Evolutionary conservation across 2,888 invertebrate genomes (phyloP).

Genomic region (Deilephila porcellus): DNA sequence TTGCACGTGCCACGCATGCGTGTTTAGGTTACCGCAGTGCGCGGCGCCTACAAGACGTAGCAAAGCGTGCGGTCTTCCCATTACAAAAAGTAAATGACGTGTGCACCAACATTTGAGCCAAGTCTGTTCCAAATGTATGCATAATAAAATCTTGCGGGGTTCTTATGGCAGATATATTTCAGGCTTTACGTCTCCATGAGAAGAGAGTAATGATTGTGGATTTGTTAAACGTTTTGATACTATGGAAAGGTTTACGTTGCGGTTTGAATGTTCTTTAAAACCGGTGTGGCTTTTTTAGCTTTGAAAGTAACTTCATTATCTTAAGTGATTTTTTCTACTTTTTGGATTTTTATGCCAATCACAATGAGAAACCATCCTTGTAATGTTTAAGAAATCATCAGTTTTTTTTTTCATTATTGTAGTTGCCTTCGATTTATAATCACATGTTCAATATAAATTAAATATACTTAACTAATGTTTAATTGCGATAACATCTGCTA

Average conservation of each 20-base stretch:
- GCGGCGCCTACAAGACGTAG: constrained; percentile 78
- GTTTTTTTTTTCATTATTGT: too few relatives aligned
- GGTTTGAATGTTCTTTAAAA: not conserved
- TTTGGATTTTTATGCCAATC: too few relatives aligned
- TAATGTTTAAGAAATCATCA: too few relatives aligned
- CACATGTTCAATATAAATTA: too few relatives aligned
- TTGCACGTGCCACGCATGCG: constrained; percentile 71
- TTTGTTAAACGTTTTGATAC: not conserved
- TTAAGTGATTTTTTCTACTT: too few relatives aligned
- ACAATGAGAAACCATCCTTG: too few relatives aligned
- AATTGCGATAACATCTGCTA: too few relatives aligned
- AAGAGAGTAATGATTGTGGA: not conserved
- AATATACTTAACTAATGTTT: too few relatives aligned
- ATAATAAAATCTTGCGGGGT: constrained; percentile 15
- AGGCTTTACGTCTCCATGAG: not conserved
- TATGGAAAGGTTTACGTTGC: not conserved
- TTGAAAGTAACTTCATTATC: too few relatives aligned
- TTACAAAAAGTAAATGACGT: constrained; percentile 66
- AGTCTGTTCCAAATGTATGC: constrained; percentile 40
- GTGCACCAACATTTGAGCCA: constrained; percentile 58
- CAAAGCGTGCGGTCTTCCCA: constrained; percentile 74
- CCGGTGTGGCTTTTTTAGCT: not conserved
- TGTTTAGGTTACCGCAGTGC: constrained; percentile 79
- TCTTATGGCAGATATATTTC: constrained; percentile 10
- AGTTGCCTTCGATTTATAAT: too few relatives aligned